Conservation (phyloP, 2,797 vertebrate species). For the Gymnopithys bicolor region DNA sequence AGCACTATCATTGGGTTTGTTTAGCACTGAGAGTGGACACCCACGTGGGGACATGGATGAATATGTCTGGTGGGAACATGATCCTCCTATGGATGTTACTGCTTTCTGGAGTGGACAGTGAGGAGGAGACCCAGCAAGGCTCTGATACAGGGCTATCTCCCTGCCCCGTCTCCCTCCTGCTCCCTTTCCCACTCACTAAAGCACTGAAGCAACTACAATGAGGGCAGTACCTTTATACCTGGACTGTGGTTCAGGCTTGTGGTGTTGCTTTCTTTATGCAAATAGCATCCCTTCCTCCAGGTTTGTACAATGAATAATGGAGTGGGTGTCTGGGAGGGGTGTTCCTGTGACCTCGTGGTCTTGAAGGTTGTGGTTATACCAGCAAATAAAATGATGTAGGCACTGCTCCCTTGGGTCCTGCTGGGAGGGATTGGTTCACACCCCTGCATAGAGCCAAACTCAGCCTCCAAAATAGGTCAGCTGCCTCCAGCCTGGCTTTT, state of each 20-base stretch:
- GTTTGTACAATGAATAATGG: conserved; percentile 14
- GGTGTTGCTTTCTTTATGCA: background rate
- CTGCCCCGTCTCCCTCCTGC: background rate
- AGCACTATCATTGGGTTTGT: background rate
- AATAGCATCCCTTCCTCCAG: background rate
- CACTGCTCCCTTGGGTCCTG: background rate
- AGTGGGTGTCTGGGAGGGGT: background rate
- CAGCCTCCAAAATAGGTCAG: background rate
- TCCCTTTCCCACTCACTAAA: background rate
- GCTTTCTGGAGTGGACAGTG: background rate
- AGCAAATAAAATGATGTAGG: background rate
- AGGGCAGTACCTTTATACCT: background rate
- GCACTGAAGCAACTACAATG: background rate
- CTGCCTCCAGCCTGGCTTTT: background rate
- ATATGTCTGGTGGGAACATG: background rate
- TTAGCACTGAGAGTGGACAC: background rate
- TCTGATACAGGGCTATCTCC: background rate
- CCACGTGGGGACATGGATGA: background rate
- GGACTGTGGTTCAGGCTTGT: background rate
- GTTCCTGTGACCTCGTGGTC: background rate
- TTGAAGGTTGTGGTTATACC: background rate
- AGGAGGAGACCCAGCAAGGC: background rate
- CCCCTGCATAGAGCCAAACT: background rate
- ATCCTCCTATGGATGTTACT: background rate
- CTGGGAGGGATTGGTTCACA: background rate